Percentiles rank a stretch among this genome's conserved stretches.
Conservation (phyloP, 2,113 vertebrate species). For the Zapus hudsonius region DNA sequence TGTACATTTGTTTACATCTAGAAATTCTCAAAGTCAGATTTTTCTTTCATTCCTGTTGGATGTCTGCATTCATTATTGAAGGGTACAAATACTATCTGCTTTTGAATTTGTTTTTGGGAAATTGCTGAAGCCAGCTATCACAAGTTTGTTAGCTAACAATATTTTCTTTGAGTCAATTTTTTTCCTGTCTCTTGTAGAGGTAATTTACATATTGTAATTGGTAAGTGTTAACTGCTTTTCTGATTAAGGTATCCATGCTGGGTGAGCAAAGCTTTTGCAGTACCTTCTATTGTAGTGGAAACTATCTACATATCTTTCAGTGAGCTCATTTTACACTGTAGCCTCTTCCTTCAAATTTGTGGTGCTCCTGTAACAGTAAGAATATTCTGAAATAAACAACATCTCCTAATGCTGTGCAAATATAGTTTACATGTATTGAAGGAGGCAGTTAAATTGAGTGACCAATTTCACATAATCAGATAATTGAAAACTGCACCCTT, state of each 20-base stretch:
- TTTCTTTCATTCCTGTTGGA: slow-evolving; percentile 41
- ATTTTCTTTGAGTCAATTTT: slow-evolving; percentile 34
- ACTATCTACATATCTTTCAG: slow-evolving; percentile 76
- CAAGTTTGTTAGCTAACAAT: slow-evolving; percentile 44
- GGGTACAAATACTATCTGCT: slow-evolving; percentile 52
- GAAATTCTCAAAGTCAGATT: slow-evolving; percentile 65
- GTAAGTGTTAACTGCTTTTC: slow-evolving; percentile 69
- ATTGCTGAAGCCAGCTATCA: slow-evolving; percentile 64
- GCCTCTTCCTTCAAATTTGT: slow-evolving; percentile 82
- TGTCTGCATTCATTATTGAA: slow-evolving; percentile 54
- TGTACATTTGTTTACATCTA: slow-evolving; percentile 49
- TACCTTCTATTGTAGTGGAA: slow-evolving; percentile 70
- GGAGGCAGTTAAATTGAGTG: slow-evolving; percentile 72
- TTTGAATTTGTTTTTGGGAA: slow-evolving; percentile 68
- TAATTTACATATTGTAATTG: slow-evolving; percentile 58
- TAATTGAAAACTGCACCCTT: slow-evolving; percentile 77
- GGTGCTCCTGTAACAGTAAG: slow-evolving; percentile 83
- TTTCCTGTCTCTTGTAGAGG: neutral
- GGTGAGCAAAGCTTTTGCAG: slow-evolving; percentile 62
- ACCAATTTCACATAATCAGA: slow-evolving; percentile 74
- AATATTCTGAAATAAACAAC: slow-evolving; percentile 85
- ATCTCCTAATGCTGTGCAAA: slow-evolving; percentile 79
- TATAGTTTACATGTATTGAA: slow-evolving; percentile 84
- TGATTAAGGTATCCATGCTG: slow-evolving; percentile 70
- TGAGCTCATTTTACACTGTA: slow-evolving; percentile 81